Percentiles rank a stretch among this genome's conserved stretches.
Evolutionary conservation across 2,797 vertebrate genomes (phyloP).

Genomic region (Synanceia verrucosa): DNA sequence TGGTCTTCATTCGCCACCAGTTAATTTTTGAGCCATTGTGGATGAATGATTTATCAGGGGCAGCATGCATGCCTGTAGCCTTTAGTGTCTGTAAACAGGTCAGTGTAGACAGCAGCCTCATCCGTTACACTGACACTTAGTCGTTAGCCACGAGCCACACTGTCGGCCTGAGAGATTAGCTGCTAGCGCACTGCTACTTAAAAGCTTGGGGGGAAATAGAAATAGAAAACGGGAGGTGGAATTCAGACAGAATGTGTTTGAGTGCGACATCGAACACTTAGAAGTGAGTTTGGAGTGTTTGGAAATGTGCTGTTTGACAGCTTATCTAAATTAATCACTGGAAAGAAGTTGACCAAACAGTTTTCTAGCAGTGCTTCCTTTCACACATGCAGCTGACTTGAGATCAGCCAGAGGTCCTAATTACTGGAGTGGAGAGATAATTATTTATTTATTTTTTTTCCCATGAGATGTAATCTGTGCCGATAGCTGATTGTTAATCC

Average conservation of each 20-base stretch:
- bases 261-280: neutral
- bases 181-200: slow-evolving; percentile 25
- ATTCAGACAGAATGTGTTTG: slow-evolving; percentile 19
- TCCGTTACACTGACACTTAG: slow-evolving; percentile 75
- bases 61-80: slow-evolving; percentile 31
- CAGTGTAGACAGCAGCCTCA: slow-evolving; percentile 63
- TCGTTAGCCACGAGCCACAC: slow-evolving; percentile 68
- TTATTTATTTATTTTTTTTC: neutral
- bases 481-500: slow-evolving; percentile 44
- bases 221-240: slow-evolving; percentile 22
- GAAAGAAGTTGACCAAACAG: neutral
- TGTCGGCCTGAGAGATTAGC: slow-evolving; percentile 73
- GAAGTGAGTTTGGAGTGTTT: neutral
- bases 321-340: slow-evolving; percentile 8
- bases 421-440: slow-evolving; percentile 9
- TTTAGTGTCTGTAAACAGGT: slow-evolving; percentile 62
- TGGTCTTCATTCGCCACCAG: slow-evolving; percentile 27
- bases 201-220: slow-evolving; percentile 18
- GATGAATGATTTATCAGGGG: slow-evolving; percentile 31
- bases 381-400: neutral
- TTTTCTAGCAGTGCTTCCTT: neutral
- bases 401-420: slow-evolving; percentile 23
- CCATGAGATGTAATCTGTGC: slow-evolving; percentile 33
- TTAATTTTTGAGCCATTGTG: slow-evolving; percentile 35
- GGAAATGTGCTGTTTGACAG: neutral